These are phyloP conservation scores for Drosophila takahashii DNA, from an alignment of 1,140 invertebrate species.

Conservation along the genomic window DNA sequence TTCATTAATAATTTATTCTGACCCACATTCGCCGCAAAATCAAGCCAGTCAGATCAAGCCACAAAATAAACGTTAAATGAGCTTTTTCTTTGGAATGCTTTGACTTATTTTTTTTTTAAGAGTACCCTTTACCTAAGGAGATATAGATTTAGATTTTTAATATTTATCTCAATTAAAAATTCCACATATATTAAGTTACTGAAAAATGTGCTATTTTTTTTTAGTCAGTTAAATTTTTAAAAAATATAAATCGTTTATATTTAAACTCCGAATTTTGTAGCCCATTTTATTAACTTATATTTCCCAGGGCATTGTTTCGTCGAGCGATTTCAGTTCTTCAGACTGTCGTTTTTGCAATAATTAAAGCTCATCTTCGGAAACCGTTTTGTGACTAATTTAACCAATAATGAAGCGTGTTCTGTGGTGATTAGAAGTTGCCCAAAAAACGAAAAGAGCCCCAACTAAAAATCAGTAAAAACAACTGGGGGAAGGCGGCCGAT, in stretches of 20 bases:
- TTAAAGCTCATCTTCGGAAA: conserved; percentile 74
- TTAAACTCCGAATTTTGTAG: too few relatives aligned
- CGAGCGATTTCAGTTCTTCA: background rate
- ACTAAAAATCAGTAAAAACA: conserved; percentile 35
- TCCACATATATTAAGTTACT: too few relatives aligned
- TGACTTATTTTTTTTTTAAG: background rate
- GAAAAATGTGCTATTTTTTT: too few relatives aligned
- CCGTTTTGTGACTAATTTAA: conserved; percentile 82
- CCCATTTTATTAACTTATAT: background rate
- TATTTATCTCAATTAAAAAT: too few relatives aligned
- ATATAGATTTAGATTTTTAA: too few relatives aligned
- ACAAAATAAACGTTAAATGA: conserved; percentile 35
- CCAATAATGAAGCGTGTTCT: conserved; percentile 76
- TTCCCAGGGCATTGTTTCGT: background rate
- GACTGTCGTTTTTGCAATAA: conserved; percentile 55
- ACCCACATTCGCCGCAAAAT: conserved; percentile 50
- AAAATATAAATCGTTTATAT: too few relatives aligned
- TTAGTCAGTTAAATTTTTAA: too few relatives aligned
- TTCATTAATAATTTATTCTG: conserved; percentile 65
- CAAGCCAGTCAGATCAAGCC: conserved; percentile 16
- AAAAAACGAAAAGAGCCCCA: conserved; percentile 43
- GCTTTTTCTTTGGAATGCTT: conserved; percentile 22
- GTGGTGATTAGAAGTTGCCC: conserved; percentile 74
- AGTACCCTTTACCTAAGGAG: background rate
- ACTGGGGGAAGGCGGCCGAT: conserved; percentile 11